Evolutionary conservation across 2,113 vertebrate genomes (phyloP).

Genomic region (Beaufortia kweichowensis): DNA sequence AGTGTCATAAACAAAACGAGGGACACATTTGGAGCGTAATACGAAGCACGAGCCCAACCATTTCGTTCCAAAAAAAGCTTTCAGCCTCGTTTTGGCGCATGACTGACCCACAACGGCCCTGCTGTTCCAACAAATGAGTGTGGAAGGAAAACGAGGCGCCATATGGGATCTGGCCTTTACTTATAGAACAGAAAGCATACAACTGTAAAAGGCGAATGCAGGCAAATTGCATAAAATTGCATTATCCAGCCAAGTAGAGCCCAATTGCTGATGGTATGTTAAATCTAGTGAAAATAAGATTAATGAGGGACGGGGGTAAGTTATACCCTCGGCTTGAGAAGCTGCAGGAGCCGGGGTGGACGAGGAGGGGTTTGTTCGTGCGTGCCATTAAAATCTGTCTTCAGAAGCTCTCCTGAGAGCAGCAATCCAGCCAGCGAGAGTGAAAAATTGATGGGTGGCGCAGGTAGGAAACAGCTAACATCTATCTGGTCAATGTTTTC

Average conservation of each 20-base stretch:
- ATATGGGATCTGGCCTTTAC: conserved; percentile 60
- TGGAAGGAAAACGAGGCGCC: conserved; percentile 60
- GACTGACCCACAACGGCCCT: conserved; percentile 53
- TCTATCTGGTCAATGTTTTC: neutral
- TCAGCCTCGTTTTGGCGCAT: conserved; percentile 23
- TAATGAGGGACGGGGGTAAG: conserved; percentile 64
- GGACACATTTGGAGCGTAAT: neutral
- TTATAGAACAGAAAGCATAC: conserved; percentile 53
- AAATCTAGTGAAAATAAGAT: conserved; percentile 74
- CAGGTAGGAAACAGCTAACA: neutral
- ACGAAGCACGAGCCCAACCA: neutral
- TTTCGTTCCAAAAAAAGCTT: conserved; percentile 1
- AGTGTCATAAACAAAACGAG: neutral
- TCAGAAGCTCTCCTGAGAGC: conserved; percentile 59
- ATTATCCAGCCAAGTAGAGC: conserved; percentile 68
- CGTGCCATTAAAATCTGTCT: conserved; percentile 60
- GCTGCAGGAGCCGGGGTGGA: conserved; percentile 49
- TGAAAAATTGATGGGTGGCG: conserved; percentile 42
- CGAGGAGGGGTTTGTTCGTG: conserved; percentile 57
- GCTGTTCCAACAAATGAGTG: conserved; percentile 62
- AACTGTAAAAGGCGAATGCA: conserved; percentile 55
- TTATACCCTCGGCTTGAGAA: conserved; percentile 52
- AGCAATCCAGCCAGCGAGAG: conserved; percentile 42
- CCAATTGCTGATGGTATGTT: conserved; percentile 68
- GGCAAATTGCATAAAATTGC: conserved; percentile 69